phyloP scores from a whole-genome alignment of 92 coral and sea anemone species.

The Diadumene lineata region DNA sequence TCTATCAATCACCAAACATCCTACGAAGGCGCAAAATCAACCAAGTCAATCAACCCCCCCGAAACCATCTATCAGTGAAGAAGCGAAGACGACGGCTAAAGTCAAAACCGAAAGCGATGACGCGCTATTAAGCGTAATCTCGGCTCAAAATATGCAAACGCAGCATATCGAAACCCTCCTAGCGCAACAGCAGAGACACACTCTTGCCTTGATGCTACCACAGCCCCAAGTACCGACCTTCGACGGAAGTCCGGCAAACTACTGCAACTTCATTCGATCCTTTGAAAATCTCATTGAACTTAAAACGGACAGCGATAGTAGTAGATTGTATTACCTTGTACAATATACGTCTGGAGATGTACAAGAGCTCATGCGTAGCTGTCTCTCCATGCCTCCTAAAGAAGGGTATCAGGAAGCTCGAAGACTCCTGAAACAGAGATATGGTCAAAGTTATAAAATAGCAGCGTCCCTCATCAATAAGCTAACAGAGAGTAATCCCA shows the following conservation, averaged over 20 bases:
- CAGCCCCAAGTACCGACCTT: conserved; percentile 56
- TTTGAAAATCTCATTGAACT: conserved; percentile 60
- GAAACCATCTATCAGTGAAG: no score
- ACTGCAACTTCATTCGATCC: conserved; percentile 57
- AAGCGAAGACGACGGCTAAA: no score
- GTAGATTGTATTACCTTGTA: conserved; percentile 54
- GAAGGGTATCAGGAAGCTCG: conserved; percentile 60
- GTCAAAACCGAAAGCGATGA: conserved; percentile 9
- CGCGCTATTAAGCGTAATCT: conserved; percentile 5
- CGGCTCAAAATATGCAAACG: conserved; percentile 32
- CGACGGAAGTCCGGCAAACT: conserved; percentile 53
- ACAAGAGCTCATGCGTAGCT: conserved; percentile 66
- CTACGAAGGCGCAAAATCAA: no score
- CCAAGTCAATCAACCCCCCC: no score
- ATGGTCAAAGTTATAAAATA: conserved; percentile 60
- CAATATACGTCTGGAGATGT: conserved; percentile 59
- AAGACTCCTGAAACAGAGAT: conserved; percentile 51
- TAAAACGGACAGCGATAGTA: conserved; percentile 44
- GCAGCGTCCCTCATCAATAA: conserved; percentile 50
- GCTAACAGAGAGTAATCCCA: conserved; percentile 39
- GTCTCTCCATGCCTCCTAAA: conserved; percentile 47
- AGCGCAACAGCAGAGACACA: conserved; percentile 48
- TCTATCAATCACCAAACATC: no score
- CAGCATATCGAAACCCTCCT: conserved; percentile 25
- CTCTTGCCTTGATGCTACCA: conserved; percentile 56